Evolutionary conservation across 2,888 invertebrate genomes (phyloP).

Genomic region (Platypus cylindrus): DNA sequence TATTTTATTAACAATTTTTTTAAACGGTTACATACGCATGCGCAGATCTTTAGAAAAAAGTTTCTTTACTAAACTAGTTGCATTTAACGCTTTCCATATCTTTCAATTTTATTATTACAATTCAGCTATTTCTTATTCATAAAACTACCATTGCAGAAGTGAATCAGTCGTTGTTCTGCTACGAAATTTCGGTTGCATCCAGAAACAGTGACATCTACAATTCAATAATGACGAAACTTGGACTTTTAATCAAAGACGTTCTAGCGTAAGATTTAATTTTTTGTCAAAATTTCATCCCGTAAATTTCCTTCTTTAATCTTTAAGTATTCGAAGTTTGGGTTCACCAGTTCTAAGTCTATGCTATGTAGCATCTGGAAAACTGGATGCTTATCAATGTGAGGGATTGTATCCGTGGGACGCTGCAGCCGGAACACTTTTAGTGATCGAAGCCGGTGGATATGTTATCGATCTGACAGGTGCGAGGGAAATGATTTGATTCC

Average conservation of each 20-base stretch:
- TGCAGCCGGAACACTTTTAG: constrained; percentile 59
- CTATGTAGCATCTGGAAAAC: constrained; percentile 54
- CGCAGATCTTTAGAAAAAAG: too few relatives aligned
- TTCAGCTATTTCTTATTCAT: too few relatives aligned
- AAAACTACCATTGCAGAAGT: constrained; percentile 29
- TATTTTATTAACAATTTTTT: too few relatives aligned
- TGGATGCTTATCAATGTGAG: constrained; percentile 57
- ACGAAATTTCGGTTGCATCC: constrained; percentile 34
- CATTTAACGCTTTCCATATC: too few relatives aligned
- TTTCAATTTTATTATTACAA: too few relatives aligned
- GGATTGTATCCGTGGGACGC: constrained; percentile 68
- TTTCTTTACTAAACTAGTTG: too few relatives aligned
- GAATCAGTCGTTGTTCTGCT: constrained; percentile 25
- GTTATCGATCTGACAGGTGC: constrained; percentile 51
- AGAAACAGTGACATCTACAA: constrained; percentile 24
- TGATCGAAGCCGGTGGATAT: constrained; percentile 64
- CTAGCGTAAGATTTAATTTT: constrained; percentile 31
- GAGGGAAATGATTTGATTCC: constrained; percentile 1
- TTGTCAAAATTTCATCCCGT: background rate
- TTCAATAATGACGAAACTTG: constrained; percentile 30
- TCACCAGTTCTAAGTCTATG: constrained; percentile 60
- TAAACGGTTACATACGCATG: too few relatives aligned
- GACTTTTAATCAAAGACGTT: constrained; percentile 27
- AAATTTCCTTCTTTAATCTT: constrained; percentile 3
- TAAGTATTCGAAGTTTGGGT: constrained; percentile 53